phyloP scores from a whole-genome alignment of 2,888 invertebrate genomes.

The Flabesymbios commensalis region DNA sequence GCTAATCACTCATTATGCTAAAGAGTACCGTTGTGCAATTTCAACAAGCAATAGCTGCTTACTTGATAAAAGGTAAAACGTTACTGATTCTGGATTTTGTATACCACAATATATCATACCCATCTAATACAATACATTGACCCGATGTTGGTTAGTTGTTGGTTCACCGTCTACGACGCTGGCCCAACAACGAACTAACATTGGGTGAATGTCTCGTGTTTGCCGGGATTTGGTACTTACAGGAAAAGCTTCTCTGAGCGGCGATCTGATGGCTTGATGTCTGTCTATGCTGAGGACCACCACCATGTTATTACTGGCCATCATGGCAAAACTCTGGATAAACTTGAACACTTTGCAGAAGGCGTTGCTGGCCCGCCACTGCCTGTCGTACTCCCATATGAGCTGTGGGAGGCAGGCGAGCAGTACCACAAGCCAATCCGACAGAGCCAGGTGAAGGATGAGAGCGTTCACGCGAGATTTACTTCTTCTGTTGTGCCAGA shows the following conservation, averaged over 20 bases:
- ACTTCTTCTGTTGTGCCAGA: constrained; percentile 44
- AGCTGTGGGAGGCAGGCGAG: constrained; percentile 44
- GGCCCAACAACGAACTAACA: no score
- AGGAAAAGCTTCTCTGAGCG: constrained; percentile 50
- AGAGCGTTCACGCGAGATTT: constrained; percentile 53
- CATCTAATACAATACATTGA: no score
- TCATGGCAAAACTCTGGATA: constrained; percentile 55
- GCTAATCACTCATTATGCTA: neutral
- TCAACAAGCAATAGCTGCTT: neutral
- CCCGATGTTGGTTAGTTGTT: no score
- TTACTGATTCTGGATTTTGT: neutral
- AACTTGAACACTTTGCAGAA: constrained; percentile 58
- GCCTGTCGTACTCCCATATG: constrained; percentile 34
- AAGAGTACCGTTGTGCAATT: neutral
- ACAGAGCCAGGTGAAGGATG: constrained; percentile 57
- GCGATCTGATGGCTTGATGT: constrained; percentile 58
- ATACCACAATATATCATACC: neutral
- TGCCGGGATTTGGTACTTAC: no score
- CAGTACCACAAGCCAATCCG: constrained; percentile 57
- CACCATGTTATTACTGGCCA: constrained; percentile 58
- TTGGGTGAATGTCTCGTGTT: no score
- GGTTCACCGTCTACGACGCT: no score
- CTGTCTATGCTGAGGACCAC: constrained; percentile 60
- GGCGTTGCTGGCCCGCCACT: constrained; percentile 54
- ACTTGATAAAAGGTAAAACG: neutral